Evolutionary conservation across 2,113 vertebrate genomes (phyloP).

Genomic region (Microcebus ravelobensis): DNA sequence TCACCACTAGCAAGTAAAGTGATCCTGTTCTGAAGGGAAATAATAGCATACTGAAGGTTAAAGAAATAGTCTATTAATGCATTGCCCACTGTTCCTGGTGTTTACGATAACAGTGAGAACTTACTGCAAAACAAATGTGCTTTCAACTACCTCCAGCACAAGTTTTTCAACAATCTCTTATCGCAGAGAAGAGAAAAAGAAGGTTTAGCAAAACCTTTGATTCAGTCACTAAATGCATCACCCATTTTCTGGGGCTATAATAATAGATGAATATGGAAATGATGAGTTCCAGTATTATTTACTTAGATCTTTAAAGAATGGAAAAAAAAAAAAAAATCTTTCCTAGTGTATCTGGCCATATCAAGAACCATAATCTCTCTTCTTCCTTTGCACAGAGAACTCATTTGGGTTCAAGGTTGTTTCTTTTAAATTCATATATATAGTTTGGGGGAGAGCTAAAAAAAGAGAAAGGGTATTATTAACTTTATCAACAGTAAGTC

Average conservation of each 20-base stretch:
- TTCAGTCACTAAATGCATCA: conserved; percentile 36
- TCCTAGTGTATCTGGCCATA: not conserved
- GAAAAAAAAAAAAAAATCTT: not conserved
- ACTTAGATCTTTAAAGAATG: conserved; percentile 3
- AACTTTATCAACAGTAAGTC: not conserved
- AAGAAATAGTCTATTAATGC: not conserved
- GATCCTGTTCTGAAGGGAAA: conserved; percentile 4
- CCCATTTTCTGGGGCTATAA: not conserved
- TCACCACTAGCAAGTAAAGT: not conserved
- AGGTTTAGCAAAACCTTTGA: not conserved
- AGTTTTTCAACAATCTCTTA: not conserved
- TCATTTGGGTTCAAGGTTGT: not conserved
- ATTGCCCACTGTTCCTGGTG: not conserved
- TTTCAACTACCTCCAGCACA: not conserved
- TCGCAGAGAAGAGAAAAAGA: not conserved
- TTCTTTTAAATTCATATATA: not conserved
- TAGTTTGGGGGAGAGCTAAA: not conserved
- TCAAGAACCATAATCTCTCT: not conserved
- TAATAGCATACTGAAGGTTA: not conserved
- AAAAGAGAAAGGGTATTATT: not conserved
- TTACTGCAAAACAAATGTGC: not conserved
- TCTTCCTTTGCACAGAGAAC: not conserved
- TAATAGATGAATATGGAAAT: not conserved
- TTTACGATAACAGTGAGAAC: conserved; percentile 12
- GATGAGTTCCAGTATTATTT: conserved; percentile 16